Conservation (phyloP, 2,113 vertebrate species). For the Excalfactoria chinensis region DNA sequence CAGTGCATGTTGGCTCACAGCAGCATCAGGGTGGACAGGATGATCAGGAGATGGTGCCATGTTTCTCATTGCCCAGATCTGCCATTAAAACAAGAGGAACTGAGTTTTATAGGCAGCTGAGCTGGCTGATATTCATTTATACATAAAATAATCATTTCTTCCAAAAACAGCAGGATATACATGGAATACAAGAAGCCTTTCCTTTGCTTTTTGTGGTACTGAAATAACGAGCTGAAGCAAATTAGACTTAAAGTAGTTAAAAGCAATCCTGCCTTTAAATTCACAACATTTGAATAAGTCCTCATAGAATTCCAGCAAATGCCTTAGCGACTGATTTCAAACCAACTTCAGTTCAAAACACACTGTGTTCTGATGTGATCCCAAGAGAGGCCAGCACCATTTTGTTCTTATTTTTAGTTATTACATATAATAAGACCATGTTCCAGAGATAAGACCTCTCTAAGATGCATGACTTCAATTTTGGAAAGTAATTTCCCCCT, state of each 20-base stretch:
- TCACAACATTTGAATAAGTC: slow-evolving; percentile 10
- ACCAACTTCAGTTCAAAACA: slow-evolving; percentile 47
- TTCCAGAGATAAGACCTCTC: slow-evolving; percentile 57
- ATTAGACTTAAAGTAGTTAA: background rate
- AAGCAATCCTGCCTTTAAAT: background rate
- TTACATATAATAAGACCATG: slow-evolving; percentile 56
- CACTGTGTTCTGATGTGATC: slow-evolving; percentile 21
- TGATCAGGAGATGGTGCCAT: background rate
- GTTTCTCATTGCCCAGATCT: background rate
- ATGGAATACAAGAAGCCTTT: background rate
- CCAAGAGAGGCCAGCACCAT: slow-evolving; percentile 1
- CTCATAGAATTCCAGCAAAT: slow-evolving; percentile 14
- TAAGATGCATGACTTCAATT: slow-evolving; percentile 78
- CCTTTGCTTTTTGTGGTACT: background rate
- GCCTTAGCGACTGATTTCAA: slow-evolving; percentile 47
- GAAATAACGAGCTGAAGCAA: background rate
- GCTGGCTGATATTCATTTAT: background rate
- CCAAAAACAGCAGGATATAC: background rate
- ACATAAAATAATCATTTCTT: background rate
- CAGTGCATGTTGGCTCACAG: rapidly evolving
- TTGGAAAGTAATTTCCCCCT: slow-evolving; percentile 80
- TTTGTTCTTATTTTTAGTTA: slow-evolving; percentile 71
- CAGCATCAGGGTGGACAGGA: background rate
- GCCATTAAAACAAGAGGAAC: background rate
- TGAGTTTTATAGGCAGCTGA: background rate